Conservation (phyloP, 2,888 invertebrate genomes). For the Drosophila leonis region DNA sequence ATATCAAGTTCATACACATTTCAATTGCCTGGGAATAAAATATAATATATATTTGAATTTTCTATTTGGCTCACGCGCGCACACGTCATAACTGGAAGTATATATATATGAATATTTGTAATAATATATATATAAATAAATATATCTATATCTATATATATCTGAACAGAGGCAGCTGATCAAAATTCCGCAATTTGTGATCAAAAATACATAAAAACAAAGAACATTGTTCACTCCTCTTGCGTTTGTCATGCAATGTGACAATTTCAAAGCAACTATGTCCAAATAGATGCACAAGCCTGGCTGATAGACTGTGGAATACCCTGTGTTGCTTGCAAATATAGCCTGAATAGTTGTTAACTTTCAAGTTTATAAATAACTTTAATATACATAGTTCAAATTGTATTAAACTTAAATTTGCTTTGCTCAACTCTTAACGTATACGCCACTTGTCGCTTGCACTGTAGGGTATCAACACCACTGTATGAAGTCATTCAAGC, state of each 20-base stretch:
- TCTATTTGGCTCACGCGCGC: slow-evolving; percentile 14
- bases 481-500: slow-evolving; percentile 15
- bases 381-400: background rate
- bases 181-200: slow-evolving; percentile 50
- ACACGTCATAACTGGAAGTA: slow-evolving; percentile 24
- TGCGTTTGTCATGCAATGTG: slow-evolving; percentile 49
- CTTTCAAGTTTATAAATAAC: background rate
- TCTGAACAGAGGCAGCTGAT: slow-evolving; percentile 30
- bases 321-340: slow-evolving; percentile 3
- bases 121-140: background rate
- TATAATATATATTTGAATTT: background rate
- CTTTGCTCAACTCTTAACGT: background rate
- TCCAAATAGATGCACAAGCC: background rate
- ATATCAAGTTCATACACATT: background rate
- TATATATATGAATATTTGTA: background rate
- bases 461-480: slow-evolving; percentile 12
- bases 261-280: slow-evolving; percentile 40
- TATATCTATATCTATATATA: background rate
- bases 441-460: background rate
- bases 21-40: slow-evolving; percentile 25
- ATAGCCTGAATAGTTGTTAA: background rate
- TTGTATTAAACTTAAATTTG: background rate
- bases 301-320: background rate
- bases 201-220: slow-evolving; percentile 62
- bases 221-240: slow-evolving; percentile 44